Conservation (phyloP, 2,888 invertebrate genomes). For the Brachypalpus laphriformis region DNA sequence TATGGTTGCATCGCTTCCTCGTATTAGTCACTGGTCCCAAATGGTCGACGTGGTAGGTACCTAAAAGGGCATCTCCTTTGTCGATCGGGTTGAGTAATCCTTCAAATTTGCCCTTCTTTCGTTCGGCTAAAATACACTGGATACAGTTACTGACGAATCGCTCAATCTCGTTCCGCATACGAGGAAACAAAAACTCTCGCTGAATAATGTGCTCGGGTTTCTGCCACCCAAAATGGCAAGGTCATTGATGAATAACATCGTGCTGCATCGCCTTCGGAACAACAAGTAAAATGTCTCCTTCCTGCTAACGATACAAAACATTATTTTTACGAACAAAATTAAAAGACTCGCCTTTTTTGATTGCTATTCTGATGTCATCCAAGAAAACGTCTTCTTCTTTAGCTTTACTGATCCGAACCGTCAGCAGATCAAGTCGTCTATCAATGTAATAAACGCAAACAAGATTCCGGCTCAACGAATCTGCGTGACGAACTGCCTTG, state of each 20-base stretch:
- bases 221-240: constrained; percentile 77
- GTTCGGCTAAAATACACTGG: constrained; percentile 56
- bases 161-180: too few species aligned
- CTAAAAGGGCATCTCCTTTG: constrained; percentile 75
- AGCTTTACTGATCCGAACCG: too few species aligned
- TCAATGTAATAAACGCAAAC: too few species aligned
- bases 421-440: too few species aligned
- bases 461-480: too few species aligned
- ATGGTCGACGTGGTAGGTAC: constrained; percentile 78
- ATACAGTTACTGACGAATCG: constrained; percentile 39
- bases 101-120: constrained; percentile 76
- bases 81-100: constrained; percentile 77
- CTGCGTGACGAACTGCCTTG: too few species aligned
- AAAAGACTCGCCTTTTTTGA: too few species aligned
- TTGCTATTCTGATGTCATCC: too few species aligned
- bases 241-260: constrained; percentile 78
- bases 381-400: too few species aligned
- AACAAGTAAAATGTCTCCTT: not conserved
- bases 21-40: constrained; percentile 76
- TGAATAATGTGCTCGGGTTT: constrained; percentile 76
- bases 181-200: constrained; percentile 76
- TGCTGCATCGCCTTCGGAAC: constrained; percentile 78
- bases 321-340: too few species aligned
- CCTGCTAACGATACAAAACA: too few species aligned
- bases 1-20: not conserved